Evolutionary conservation across 2,797 vertebrate species (phyloP).

Genomic region (Myotis planiceps): DNA sequence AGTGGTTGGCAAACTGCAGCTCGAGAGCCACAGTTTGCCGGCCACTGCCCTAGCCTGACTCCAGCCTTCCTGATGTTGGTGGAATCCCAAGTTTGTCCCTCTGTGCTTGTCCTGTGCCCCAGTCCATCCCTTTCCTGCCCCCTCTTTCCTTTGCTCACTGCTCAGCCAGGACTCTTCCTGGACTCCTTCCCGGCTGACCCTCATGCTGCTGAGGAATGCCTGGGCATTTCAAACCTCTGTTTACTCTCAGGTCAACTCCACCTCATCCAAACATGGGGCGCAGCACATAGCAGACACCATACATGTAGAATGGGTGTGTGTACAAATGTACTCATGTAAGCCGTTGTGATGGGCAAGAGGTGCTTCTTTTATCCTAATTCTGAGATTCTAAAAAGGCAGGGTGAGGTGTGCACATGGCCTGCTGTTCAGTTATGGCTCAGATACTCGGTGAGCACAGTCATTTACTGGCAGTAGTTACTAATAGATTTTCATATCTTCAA

Average conservation of each 20-base stretch:
- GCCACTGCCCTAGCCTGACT: not conserved
- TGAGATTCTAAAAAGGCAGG: not conserved
- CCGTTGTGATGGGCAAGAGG: fast-evolving
- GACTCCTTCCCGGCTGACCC: not conserved
- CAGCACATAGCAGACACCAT: fast-evolving
- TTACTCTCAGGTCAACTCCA: not conserved
- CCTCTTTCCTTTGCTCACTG: not conserved
- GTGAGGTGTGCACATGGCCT: not conserved
- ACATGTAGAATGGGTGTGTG: fast-evolving
- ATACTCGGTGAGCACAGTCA: not conserved
- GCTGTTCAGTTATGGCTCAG: not conserved
- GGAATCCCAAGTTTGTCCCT: not conserved
- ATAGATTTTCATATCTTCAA: not conserved
- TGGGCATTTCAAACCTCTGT: not conserved
- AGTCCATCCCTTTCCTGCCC: no score
- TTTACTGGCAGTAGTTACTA: not conserved
- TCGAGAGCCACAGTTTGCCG: no score
- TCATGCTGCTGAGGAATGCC: not conserved
- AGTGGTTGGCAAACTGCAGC: no score
- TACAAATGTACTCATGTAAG: fast-evolving
- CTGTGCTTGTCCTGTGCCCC: not conserved
- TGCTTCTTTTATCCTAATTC: not conserved
- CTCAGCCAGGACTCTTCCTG: not conserved
- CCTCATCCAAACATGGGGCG: fast-evolving
- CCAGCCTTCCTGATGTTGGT: not conserved